Evolutionary conservation across 2,797 vertebrate genomes (phyloP), one percentile per base, ranked within the genome.

Genomic region (Gadopsis bispinosus): DNA sequence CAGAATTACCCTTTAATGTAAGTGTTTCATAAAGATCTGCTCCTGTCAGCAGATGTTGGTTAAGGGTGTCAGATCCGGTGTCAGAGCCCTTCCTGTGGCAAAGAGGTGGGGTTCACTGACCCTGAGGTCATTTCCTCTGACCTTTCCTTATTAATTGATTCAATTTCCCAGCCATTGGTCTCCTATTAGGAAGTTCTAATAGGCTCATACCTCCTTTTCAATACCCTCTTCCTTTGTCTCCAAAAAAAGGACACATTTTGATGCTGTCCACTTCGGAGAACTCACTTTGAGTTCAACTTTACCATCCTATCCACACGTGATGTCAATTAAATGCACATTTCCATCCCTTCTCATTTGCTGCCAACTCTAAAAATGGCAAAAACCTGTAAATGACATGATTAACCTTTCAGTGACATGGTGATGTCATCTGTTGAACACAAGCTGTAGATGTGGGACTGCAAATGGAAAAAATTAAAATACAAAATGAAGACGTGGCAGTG

Each of bases 111-210:
- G 92, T 85, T 93, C 91, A 84, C 73, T 85, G 90, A 91, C 94
- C 92, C 85, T 78, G 70, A 84, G 94, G 92, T 90, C 90, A 91
- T 88, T 94, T 95, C 93, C 94, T 94, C 81, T 94, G 93, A 94
- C 94, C 94, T 81, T 72, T 67, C 79, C 90, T 94, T 95, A 93
- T 93, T 94, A 93, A 95, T 89, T 93, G 93, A 95, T 94, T 94
- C 90, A 94, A 94, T 95, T 94, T 94, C 88, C 90, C 29, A 75
- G 68, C 91, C 92, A 92, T 78, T 87, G 91, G 91, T 69, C 88
- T 84, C 89, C 90, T 83, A 91, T 94, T 92, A 94, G 91, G 86
- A 83, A 89, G 88, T 83, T 86, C 85, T 77, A 81, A 91, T 83
- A 84, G 86, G 75, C 62, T 53, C 62, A n/a, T 78, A 33, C 69